Base-by-base conservation (phyloP, 2,113 vertebrate genomes). In the Hymenochirus boettgeri region DNA sequence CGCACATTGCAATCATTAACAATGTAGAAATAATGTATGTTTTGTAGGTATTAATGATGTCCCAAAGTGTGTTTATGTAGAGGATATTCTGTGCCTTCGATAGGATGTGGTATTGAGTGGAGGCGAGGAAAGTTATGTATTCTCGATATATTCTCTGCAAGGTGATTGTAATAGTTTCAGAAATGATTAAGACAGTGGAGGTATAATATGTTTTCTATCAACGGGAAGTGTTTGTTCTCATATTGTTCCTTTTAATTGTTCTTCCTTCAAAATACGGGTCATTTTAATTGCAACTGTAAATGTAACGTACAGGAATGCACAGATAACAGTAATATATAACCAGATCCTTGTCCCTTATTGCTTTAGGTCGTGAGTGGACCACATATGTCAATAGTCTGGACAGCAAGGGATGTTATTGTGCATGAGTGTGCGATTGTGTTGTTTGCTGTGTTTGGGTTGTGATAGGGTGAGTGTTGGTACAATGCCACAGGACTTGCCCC, bases 361-460 rank as follows among this genome's bases (percentile, higher is more conserved):
- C 39, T 15, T 42, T 15, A 42, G n/a, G 39, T 15, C 39, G 13
- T 42, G 39, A n/a, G 39, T 15, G 39, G 39, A 42, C n/a, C 39
- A 42, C 39, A 42, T 42, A 42, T 42, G 39, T 42, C 39, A 42
- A 42, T 42, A 42, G 39, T 17, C n/a, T n/a, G n/a, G 39, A 42
- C 39, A 42, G 39, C 29, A 15, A 42, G 39, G 33, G 39, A 42
- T 42, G 15, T 42, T 42, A 42, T 42, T 42, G 39, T 42, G 39
- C 39, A 42, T 15, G 39, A 42, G 39, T 42, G 15, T 42, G 39
- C 15, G 13, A 42, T n/a, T 42, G n/a, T 42, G 39, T 42, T 42
- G 13, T n/a, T 13, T 42, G 17, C 39, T 42, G 11, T 42, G 39
- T n/a, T 42, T 42, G n/a, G 13, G 11, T 17, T 42, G 15, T 42